A percentile compares a stretch with the other conserved stretches of the same genome.
These are phyloP conservation scores for Huso huso DNA, from an alignment of 2,797 vertebrate genomes.

Conservation along the genomic window DNA sequence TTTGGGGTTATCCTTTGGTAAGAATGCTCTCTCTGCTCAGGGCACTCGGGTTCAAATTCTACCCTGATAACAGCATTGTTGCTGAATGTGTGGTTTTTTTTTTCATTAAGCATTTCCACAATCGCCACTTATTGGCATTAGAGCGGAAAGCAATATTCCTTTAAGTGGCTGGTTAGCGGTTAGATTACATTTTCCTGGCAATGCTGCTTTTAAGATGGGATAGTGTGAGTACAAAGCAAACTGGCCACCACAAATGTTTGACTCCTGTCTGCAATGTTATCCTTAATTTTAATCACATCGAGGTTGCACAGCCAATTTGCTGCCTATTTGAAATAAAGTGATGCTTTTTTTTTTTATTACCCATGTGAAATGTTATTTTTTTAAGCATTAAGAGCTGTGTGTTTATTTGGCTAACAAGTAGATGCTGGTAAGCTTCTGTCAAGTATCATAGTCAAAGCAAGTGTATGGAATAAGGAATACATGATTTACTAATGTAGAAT, in stretches of 20 bases:
- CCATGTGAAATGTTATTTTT: conserved; percentile 41
- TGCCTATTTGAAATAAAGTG: conserved; percentile 50
- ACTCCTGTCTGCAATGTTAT: not conserved
- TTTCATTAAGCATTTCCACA: too few species aligned
- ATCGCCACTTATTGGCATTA: too few species aligned
- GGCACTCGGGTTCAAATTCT: too few species aligned
- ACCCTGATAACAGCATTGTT: too few species aligned
- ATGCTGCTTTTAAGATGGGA: not conserved
- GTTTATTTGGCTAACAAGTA: conserved; percentile 11
- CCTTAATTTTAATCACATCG: not conserved
- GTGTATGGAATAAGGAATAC: too few species aligned
- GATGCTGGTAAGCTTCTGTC: too few species aligned
- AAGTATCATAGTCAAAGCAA: too few species aligned
- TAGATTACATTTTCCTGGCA: not conserved
- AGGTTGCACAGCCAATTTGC: conserved; percentile 31
- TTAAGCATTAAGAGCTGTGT: conserved; percentile 13
- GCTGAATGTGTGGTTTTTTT: too few species aligned
- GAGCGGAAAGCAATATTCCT: too few species aligned
- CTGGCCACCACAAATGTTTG: conserved; percentile 1
- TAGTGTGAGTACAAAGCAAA: conserved; percentile 2
- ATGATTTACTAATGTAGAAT: conserved; percentile 37
- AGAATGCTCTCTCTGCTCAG: too few species aligned
- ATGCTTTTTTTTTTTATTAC: conserved; percentile 28
- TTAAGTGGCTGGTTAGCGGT: too few species aligned
- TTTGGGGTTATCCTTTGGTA: too few species aligned